Base-by-base conservation (phyloP, 2,888 invertebrate genomes). In the Eilema griseolum region DNA sequence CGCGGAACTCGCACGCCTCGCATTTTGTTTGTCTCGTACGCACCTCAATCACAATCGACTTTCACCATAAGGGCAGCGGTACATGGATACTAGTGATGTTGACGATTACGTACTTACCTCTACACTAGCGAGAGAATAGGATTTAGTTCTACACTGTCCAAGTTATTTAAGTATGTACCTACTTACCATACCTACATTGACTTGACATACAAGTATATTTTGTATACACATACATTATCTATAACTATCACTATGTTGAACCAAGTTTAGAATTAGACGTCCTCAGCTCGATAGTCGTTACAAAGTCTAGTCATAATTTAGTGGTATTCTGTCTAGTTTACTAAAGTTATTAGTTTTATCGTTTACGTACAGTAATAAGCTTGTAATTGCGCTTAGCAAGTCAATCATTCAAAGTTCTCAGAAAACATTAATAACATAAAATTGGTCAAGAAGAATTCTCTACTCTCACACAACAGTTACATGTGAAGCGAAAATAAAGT, bases 1-100 rank as follows among this genome's bases (percentile, higher is more conserved):
- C 84, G 79, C 79, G 79, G 79, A 81, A 77, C 82, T 79, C 73
- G 81, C 79, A 82, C 82, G 82, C 78, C 82, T 82, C 85, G 86
- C 75, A 83, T 85, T 88, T 87, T 88, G 86, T 89, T 89, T 87
- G 87, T 89, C 83, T 84, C 86, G 85, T 85, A 87, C 85, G 86
- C 86, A 88, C 88, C 89, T 90, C 88, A 86, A 88, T 90, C 88
- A 90, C 89, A 90, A 90, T 89, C 89, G 85, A 93, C 93, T 93
- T 93, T 94, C 93, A 92, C 93, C 92, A 82, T 90, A 92, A 92
- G 91, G 92, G 91, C 91, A 86, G 83, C 85, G 84, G 84, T 88
- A 88, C 86, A 88, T 86, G 72, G 74, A 72, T 71, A 73, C 72
- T 72, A 70, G 76, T 79, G 66, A 72, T 65, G 74, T 78, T 76